Evolutionary conservation across 2,113 vertebrate species (phyloP).

Genomic region (Candoia aspera): DNA sequence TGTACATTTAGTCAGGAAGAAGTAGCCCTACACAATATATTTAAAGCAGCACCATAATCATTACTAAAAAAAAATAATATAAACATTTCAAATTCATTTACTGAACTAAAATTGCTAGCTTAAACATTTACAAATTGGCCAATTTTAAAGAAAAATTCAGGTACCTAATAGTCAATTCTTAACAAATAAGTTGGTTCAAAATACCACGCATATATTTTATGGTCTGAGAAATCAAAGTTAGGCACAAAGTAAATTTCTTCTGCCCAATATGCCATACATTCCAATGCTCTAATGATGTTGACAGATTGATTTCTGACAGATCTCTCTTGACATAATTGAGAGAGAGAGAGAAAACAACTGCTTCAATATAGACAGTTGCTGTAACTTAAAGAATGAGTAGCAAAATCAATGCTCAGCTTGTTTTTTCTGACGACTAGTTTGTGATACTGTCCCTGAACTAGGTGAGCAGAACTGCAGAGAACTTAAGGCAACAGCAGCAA

Average conservation of each 20-base stretch:
- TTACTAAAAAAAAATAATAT: not conserved
- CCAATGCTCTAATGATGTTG: not conserved
- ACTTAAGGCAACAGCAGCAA: not conserved
- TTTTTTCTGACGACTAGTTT: not conserved
- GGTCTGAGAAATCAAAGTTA: not conserved
- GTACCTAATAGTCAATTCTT: not conserved
- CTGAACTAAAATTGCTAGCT: not conserved
- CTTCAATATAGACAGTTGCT: not conserved
- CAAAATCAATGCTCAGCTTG: not conserved
- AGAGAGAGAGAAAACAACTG: not conserved
- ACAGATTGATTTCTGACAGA: not conserved
- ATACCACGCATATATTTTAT: not conserved
- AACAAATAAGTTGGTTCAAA: not conserved
- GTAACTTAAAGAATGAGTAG: not conserved
- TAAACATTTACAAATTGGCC: not conserved
- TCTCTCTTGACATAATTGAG: too few relatives aligned
- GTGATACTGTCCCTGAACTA: not conserved
- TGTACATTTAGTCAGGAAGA: not conserved
- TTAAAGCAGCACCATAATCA: not conserved
- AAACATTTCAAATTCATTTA: constrained; percentile 17
- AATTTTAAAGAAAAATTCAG: not conserved
- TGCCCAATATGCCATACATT: not conserved
- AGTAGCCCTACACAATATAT: not conserved
- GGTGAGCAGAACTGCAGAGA: not conserved
- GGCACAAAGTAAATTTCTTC: not conserved